Evolutionary conservation across 2,113 vertebrate species (phyloP), one percentile per base, ranked within the genome.

Genomic region (Microcebus lehilahytsara): DNA sequence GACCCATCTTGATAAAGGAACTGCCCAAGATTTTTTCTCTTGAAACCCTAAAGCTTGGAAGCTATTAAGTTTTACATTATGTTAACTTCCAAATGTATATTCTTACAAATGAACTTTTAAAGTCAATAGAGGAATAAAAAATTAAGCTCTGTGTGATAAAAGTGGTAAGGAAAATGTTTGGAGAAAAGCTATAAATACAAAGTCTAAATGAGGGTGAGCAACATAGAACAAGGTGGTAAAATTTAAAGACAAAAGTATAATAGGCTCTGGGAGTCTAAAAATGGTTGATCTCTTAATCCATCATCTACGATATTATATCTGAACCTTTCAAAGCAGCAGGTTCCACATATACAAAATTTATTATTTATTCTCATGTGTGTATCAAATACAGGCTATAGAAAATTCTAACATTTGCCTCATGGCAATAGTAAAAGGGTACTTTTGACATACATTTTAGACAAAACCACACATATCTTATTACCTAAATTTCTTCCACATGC

Each of bases 71-170:
- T 78, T 91, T 81, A 81, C 25, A 34, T n/a, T n/a, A 78, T 60
- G 2, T n/a, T n/a, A 72, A 32, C 9, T 96, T 80, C 10, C 40
- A 91, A 80, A 56, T 88, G 67, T 72, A 91, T 75, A 66, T 10
- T 34, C 23, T 91, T 42, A 69, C n/a, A 79, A 94, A 92, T 67
- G 34, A 89, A 89, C 75, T 67, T 80, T 75, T 95, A 77, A 46
- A 69, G 51, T 92, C 34, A 87, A 2, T 32, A 37, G 30, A 71
- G 77, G 42, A 58, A 51, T 67, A 27, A 56, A 8, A 74, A 74
- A 13, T 71, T 51, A 42, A 34, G 30, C 12, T 56, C 40, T 71
- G 0, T 69, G 16, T 37, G 9, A 27, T 58, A 87, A 69, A 11
- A 40, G 9, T 71, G 56, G 1, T 32, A 64, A 93, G 16, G 56